Conservation (phyloP, 2,888 invertebrate species). For the Nomada fucata region DNA sequence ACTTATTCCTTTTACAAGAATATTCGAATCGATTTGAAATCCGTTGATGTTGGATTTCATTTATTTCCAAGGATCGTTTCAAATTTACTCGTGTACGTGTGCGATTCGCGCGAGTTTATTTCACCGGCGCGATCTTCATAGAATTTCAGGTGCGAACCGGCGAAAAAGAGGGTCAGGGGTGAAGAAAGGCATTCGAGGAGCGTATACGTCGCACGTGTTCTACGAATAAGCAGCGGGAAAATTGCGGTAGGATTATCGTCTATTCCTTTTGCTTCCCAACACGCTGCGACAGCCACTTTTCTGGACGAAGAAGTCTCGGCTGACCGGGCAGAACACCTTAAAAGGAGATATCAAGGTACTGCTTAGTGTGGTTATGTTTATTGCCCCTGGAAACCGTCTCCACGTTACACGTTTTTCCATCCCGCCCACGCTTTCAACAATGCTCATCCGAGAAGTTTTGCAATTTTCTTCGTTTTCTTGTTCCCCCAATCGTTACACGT, state of each 20-base stretch:
- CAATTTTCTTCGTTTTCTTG: constrained; percentile 18
- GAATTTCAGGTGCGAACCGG: constrained; percentile 38
- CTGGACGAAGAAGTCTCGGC: constrained; percentile 26
- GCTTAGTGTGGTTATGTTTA: constrained; percentile 49
- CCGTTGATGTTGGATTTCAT: not conserved
- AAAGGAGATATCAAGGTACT: constrained; percentile 56
- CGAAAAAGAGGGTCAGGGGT: not conserved
- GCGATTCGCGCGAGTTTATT: not conserved
- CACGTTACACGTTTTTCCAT: constrained; percentile 32
- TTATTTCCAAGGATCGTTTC: not conserved
- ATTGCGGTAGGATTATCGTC: constrained; percentile 44
- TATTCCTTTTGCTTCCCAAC: constrained; percentile 28
- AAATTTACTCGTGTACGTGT: not conserved
- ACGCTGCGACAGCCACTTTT: constrained; percentile 23
- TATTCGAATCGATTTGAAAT: not conserved
- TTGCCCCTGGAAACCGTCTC: constrained; percentile 54
- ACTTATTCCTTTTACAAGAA: not conserved
- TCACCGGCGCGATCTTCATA: not conserved
- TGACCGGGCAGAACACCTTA: constrained; percentile 21
- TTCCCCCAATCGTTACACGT: constrained; percentile 1
- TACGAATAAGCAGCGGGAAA: constrained; percentile 35
- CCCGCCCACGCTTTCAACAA: constrained; percentile 23
- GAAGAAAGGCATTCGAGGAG: not conserved
- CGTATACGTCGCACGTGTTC: constrained; percentile 37
- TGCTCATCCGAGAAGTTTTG: not conserved